Base-by-base conservation (phyloP, 2,888 invertebrate genomes). In the Caenorhabditis sp. region DNA sequence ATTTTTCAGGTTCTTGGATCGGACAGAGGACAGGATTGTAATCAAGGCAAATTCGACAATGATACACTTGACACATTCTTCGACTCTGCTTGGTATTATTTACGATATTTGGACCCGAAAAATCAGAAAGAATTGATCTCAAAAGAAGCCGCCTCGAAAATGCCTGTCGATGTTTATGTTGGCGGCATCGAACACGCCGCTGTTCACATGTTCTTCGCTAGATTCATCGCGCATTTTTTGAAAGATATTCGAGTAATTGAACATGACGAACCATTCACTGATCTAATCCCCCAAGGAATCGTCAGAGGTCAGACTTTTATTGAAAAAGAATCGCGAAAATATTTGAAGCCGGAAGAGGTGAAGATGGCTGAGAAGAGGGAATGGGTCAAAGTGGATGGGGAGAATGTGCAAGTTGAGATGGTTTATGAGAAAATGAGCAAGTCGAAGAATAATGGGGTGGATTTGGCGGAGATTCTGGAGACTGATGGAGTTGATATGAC, bases 21-120 rank as follows among this genome's bases (percentile, higher is more conserved):
- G n/a, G 68, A 73, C 56, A 12, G 73, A 27, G 73, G 73, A 49
- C 31, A 63, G 12, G 23, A 20, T 2, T 58, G 67, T 23, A 25
- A 36, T 20, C 57, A n/a, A 14, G 95, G 95, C 0, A 90, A 89
- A 74, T 90, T 94, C 76, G 99, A 99, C 91, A 93, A 93, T 0
- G 99, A 99, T 88, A 99, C 99, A 0, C 94, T 99, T 94, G 99
- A 99, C 88, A 99, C 99, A n/a, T 99, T 99, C 91, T 95, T 99
- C 25, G 99, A 99, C 89, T 97, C 97, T 59, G 94, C 96, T 0
- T 99, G 99, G 99, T 99, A 97, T 88, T 99, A 92, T 88, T 91
- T 97, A 81, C 91, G 99, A 53, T 99, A 92, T 89, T 90, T 95
- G 78, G 96, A 97, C 89, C 90, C 93, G 0, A 87, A 91, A 12